A percentile compares a stretch with the other conserved stretches of the same genome.
Evolutionary conservation across 2,797 vertebrate species (phyloP).

Genomic region (Ptychadena robeensis): DNA sequence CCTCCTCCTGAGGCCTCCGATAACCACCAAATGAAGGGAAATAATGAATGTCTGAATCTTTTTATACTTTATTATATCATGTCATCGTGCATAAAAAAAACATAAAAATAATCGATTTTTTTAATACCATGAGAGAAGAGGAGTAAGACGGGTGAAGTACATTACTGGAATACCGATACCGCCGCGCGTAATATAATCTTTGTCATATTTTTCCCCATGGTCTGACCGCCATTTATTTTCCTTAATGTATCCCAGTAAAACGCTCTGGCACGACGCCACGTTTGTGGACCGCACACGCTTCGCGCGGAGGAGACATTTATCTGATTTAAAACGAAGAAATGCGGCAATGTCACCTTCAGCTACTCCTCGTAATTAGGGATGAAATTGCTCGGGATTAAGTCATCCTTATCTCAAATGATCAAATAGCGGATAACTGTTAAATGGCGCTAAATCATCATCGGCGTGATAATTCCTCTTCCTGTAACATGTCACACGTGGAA

Average conservation of each 20-base stretch:
- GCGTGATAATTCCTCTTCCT: neutral
- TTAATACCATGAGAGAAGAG: neutral
- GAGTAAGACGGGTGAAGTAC: neutral
- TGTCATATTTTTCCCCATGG: neutral
- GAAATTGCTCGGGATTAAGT: constrained; percentile 47
- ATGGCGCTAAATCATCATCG: constrained; percentile 37
- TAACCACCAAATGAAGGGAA: too few species aligned
- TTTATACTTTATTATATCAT: neutral
- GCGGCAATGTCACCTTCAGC: constrained; percentile 55
- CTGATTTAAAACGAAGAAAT: constrained; percentile 39
- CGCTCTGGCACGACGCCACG: constrained; percentile 28
- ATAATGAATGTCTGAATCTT: neutral
- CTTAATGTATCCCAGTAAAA: constrained; percentile 54
- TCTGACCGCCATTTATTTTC: constrained; percentile 39
- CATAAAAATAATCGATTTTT: neutral
- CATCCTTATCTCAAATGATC: constrained; percentile 38
- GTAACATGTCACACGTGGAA: constrained; percentile 11
- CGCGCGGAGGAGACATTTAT: constrained; percentile 41
- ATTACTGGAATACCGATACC: constrained; percentile 16
- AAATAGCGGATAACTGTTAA: constrained; percentile 38
- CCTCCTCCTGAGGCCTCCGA: too few species aligned
- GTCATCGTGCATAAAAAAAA: neutral
- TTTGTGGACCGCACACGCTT: constrained; percentile 3
- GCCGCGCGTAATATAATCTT: constrained; percentile 15
- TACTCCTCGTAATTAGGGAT: constrained; percentile 35